A percentile compares a stretch with the other conserved stretches of the same genome.
Conservation (phyloP, 2,797 vertebrate species). For the Ptychobarbus kaznakovi region DNA sequence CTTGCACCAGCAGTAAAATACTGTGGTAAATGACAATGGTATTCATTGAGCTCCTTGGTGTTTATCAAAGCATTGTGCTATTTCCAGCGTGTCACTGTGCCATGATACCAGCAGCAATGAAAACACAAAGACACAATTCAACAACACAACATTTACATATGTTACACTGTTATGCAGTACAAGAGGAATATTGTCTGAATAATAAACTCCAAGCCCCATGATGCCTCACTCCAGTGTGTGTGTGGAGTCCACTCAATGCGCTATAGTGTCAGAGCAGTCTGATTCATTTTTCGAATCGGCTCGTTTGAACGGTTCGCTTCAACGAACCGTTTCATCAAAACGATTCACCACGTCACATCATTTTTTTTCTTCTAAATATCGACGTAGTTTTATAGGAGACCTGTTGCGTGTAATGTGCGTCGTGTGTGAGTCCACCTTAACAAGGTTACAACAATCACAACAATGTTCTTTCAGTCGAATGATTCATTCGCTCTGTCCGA, state of each 20-base stretch:
- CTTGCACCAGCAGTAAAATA: not conserved
- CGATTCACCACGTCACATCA: not conserved
- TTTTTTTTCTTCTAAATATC: not conserved
- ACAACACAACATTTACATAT: not conserved
- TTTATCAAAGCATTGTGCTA: not conserved
- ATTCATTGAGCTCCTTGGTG: not conserved
- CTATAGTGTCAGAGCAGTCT: not conserved
- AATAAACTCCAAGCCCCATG: constrained; percentile 30
- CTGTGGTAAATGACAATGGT: not conserved
- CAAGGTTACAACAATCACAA: too few species aligned
- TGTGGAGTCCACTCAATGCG: not conserved
- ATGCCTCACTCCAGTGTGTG: not conserved
- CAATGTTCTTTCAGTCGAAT: not conserved
- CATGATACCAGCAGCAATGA: not conserved
- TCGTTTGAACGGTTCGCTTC: not conserved
- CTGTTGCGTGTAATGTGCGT: not conserved
- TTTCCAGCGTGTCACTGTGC: not conserved
- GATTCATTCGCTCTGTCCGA: not conserved
- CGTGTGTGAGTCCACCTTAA: too few species aligned
- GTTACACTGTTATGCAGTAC: not conserved
- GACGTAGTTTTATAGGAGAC: not conserved
- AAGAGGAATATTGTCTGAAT: not conserved
- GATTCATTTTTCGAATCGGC: not conserved
- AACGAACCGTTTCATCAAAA: not conserved
- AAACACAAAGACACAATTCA: not conserved